Base-by-base conservation (phyloP, 2,797 vertebrate species). In the Phalloptychus januarius region DNA sequence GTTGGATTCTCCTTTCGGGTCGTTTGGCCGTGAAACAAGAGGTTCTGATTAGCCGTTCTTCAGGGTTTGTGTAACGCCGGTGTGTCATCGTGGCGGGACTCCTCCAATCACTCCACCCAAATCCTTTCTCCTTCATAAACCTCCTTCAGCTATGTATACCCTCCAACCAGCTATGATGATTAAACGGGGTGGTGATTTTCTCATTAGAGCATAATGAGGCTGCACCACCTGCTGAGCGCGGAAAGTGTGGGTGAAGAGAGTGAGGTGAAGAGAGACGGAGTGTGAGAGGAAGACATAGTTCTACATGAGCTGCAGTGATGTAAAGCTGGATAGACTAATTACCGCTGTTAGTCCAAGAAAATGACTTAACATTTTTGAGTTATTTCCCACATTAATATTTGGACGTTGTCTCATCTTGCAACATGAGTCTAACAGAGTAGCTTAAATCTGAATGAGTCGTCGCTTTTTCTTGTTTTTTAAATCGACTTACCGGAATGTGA, bases 181-280 rank as follows among this genome's bases (percentile, higher is more conserved):
- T 82, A 77, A 75, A 85, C 23, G 71, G 54, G 81, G 71, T 25
- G 69, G 72, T 72, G 79, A 80, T 79, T 86, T 86, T 86, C 74
- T 87, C 79, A 79, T 85, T 82, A 69, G 38, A 5, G 36, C 74
- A 71, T 82, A 85, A 86, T 87, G 78, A 90, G 83, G 52, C 75
- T 75, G 28, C 71, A 44, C 75, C 84, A 78, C 86, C 88, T 81
- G 84, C 77, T 79, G 84, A 28, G 63, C 16, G 40, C n/a, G 5
- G 36, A 38, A 52, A 40, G 46, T 72, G 71, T 13, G 31, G 28
- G 45, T 28, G 71, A 33, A 12, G 72, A 25, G 12, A 1, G 8
- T 11, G 54, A 31, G 54, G 15, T 16, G 28, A 44, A 56, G 63
- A 56, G 63, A 75, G 0, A n/a, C 4, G n/a, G 46, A 11, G 18